These are phyloP conservation scores for Lutjanus erythropterus DNA, from an alignment of 2,113 vertebrate genomes.

Conservation along the genomic window DNA sequence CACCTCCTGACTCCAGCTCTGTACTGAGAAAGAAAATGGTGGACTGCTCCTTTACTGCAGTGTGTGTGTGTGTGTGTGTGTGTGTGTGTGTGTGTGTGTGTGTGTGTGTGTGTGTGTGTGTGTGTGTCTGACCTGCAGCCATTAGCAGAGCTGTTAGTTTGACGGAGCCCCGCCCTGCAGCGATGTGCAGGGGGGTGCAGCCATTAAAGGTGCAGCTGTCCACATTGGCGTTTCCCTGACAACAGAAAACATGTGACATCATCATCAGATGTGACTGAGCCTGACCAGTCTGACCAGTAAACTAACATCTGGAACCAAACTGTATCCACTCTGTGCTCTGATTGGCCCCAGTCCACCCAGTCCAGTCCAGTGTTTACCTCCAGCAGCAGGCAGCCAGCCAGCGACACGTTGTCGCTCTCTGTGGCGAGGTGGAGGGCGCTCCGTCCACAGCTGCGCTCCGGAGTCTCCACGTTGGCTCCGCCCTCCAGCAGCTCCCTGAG, in stretches of 20 bases:
- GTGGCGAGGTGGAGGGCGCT: conserved; percentile 93
- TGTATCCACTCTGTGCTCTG: no score
- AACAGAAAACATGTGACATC: conserved; percentile 16
- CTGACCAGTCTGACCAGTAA: background rate
- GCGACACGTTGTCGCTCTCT: conserved; percentile 90
- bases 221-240: conserved; percentile 90
- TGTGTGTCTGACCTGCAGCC: conserved; percentile 89
- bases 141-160: conserved; percentile 93
- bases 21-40: no score
- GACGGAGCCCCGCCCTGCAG: conserved; percentile 90
- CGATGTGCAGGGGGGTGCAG: conserved; percentile 94
- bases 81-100: no score
- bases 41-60: no score
- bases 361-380: conserved; percentile 83
- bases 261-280: background rate
- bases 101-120: no score
- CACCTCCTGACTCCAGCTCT: no score
- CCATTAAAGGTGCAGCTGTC: conserved; percentile 95
- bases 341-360: background rate
- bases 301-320: background rate
- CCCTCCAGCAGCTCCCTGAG: conserved; percentile 88
- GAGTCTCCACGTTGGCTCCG: conserved; percentile 85
- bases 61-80: no score
- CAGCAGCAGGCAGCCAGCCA: conserved; percentile 94
- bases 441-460: conserved; percentile 91